Conservation (phyloP, 2,888 invertebrate species). For the Esperia sulphurella region DNA sequence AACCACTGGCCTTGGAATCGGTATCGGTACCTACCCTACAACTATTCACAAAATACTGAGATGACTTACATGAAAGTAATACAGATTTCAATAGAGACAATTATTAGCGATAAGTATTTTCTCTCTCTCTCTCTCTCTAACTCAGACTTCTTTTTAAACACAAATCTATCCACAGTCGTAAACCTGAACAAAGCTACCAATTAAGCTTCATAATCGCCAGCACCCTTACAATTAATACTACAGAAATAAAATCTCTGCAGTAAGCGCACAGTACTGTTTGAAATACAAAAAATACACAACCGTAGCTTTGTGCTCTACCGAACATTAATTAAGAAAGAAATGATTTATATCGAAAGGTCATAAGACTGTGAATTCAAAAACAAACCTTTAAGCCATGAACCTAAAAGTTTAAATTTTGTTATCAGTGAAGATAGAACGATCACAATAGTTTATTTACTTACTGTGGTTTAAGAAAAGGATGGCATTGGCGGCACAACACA, state of each 20-base stretch:
- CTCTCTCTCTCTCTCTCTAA: no score
- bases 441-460: conserved; percentile 42
- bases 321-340: conserved; percentile 70
- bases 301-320: conserved; percentile 62
- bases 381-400: conserved; percentile 22
- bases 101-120: no score
- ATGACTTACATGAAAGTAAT: no score
- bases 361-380: conserved; percentile 25
- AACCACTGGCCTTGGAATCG: no score
- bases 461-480: conserved; percentile 43
- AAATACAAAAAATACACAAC: conserved; percentile 58
- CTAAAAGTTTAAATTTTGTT: conserved; percentile 26
- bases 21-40: no score
- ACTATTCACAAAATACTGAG: no score
- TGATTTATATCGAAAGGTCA: conserved; percentile 42
- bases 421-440: conserved; percentile 17
- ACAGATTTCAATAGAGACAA: no score
- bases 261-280: conserved; percentile 35
- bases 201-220: conserved; percentile 61
- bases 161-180: conserved; percentile 38
- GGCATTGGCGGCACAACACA: conserved; percentile 24
- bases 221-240: conserved; percentile 67
- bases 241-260: conserved; percentile 64
- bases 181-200: conserved; percentile 36
- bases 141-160: conserved; percentile 40